phyloP scores from a whole-genome alignment of 2,797 vertebrate genomes.

The Lacerta viridis region DNA sequence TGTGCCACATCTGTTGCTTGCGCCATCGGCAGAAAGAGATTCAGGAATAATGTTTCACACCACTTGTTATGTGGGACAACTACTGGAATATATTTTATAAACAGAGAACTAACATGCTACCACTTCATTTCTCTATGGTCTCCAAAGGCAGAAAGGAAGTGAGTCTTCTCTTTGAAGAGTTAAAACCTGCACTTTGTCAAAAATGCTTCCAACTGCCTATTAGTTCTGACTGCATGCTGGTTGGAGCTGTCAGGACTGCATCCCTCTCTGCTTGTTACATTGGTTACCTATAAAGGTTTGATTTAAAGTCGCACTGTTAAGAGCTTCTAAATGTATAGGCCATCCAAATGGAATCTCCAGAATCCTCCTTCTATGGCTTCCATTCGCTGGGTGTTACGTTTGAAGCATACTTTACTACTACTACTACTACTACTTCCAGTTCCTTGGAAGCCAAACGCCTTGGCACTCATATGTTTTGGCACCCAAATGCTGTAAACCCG shows the following conservation, averaged over 20 bases:
- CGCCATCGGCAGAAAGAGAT: conserved; percentile 62
- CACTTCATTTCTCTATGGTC: conserved; percentile 51
- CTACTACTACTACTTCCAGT: too few relatives aligned
- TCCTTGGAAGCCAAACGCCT: too few relatives aligned
- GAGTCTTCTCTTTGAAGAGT: conserved; percentile 7
- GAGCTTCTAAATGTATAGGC: background rate
- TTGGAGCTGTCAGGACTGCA: background rate
- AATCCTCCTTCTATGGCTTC: background rate
- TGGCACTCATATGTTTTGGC: too few relatives aligned
- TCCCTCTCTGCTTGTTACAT: background rate
- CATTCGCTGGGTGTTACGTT: background rate
- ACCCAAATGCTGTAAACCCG: too few relatives aligned
- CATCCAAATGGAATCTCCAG: background rate
- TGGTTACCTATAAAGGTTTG: background rate
- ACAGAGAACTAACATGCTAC: conserved; percentile 5
- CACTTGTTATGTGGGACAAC: conserved; percentile 68
- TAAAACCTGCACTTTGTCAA: conserved; percentile 9
- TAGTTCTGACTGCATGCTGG: background rate
- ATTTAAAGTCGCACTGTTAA: background rate
- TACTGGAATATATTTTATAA: conserved; percentile 63
- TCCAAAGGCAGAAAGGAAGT: conserved; percentile 27
- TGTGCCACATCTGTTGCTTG: conserved; percentile 68
- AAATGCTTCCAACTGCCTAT: conserved; percentile 18
- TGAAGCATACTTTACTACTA: background rate
- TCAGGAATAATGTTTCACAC: conserved; percentile 54